Percentiles rank a stretch among this genome's conserved stretches.
Conservation (phyloP, 2,888 invertebrate genomes). For the Orthosia incerta region DNA sequence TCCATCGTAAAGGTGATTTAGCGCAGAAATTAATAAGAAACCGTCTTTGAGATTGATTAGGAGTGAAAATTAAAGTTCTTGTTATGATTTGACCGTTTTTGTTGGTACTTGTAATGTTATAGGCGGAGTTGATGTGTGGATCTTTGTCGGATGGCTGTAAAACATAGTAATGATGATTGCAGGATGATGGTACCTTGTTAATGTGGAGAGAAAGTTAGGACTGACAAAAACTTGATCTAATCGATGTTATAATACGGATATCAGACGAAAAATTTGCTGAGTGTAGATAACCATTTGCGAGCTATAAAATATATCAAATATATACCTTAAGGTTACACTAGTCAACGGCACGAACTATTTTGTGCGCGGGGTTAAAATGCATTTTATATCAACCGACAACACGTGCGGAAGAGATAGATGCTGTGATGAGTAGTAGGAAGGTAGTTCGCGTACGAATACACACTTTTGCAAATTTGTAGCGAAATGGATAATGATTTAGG, state of each 20-base stretch:
- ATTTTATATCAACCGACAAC: too few species aligned
- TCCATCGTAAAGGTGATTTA: constrained; percentile 85
- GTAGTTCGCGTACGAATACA: too few species aligned
- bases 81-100: constrained; percentile 58
- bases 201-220: constrained; percentile 8
- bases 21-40: constrained; percentile 85
- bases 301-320: not conserved
- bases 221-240: constrained; percentile 12
- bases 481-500: too few species aligned
- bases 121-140: constrained; percentile 8
- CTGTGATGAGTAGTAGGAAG: too few species aligned
- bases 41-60: constrained; percentile 84
- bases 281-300: not conserved
- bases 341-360: too few species aligned
- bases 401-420: too few species aligned
- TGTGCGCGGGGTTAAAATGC: too few species aligned
- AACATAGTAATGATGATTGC: constrained; percentile 48
- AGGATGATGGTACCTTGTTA: constrained; percentile 23
- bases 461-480: too few species aligned
- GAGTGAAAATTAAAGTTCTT: constrained; percentile 78
- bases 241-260: not conserved
- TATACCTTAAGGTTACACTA: too few species aligned
- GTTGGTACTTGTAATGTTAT: constrained; percentile 45
- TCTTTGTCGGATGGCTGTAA: constrained; percentile 41
- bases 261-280: too few species aligned